Evolutionary conservation across 2,113 vertebrate genomes (phyloP).

Genomic region (Entelurus aequoreus): DNA sequence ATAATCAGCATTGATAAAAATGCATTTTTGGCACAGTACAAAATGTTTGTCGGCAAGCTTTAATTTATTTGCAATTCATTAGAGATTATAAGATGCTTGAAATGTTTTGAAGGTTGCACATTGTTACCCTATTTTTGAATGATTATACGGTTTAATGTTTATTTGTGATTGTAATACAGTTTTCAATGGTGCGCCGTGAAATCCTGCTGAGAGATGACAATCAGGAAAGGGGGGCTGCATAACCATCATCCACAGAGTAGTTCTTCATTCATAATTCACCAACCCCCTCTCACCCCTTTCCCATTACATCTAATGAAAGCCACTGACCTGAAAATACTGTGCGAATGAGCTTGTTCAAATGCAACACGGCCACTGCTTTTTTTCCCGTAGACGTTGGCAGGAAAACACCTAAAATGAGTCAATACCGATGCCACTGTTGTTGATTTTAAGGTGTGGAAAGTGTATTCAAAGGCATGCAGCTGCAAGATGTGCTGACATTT

Average conservation of each 20-base stretch:
- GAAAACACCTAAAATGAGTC: conserved; percentile 46
- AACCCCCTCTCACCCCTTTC: conserved; percentile 23
- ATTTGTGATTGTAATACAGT: conserved; percentile 38
- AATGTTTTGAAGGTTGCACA: neutral
- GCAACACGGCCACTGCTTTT: conserved; percentile 35
- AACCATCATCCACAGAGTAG: conserved; percentile 64
- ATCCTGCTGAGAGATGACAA: conserved; percentile 37
- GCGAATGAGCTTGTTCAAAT: conserved; percentile 47
- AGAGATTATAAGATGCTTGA: neutral
- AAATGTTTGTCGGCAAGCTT: too few species aligned
- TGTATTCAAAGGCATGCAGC: neutral
- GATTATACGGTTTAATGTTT: conserved; percentile 1
- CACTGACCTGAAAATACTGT: conserved; percentile 64
- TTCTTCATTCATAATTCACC: conserved; percentile 71
- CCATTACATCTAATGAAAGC: conserved; percentile 66
- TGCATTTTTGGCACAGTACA: too few species aligned
- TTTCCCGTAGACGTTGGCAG: conserved; percentile 26
- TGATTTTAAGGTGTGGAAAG: neutral
- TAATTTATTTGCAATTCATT: too few species aligned
- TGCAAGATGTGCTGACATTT: conserved; percentile 12
- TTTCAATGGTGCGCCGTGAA: conserved; percentile 47
- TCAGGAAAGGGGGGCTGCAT: conserved; percentile 54
- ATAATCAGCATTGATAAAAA: too few species aligned
- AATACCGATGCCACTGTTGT: neutral
- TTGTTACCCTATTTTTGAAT: neutral